Conservation (phyloP, 92 coral and sea anemone species). For the Ricordea florida region DNA sequence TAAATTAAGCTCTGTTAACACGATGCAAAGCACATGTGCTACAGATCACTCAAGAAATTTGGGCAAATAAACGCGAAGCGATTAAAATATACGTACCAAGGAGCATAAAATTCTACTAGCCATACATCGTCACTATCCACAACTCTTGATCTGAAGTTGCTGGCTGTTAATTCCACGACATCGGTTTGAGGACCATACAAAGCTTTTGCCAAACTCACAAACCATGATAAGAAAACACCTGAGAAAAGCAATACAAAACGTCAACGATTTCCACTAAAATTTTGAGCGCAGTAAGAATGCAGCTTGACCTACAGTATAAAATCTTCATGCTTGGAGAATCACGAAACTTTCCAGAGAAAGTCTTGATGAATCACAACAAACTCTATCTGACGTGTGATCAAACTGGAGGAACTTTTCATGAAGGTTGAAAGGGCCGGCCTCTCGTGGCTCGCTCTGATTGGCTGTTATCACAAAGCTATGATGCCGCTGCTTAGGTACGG, state of each 20-base stretch:
- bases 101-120: slow-evolving; percentile 98
- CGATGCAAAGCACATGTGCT: not conserved
- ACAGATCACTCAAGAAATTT: not conserved
- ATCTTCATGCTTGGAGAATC: slow-evolving; percentile 11
- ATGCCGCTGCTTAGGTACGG: slow-evolving; percentile 49
- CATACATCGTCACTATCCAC: slow-evolving; percentile 87
- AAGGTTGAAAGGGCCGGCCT: slow-evolving; percentile 83
- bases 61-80: not conserved
- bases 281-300: not conserved
- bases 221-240: slow-evolving; percentile 67
- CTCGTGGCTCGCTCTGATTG: slow-evolving; percentile 98
- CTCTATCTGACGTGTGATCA: slow-evolving; percentile 40
- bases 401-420: not conserved
- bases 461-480: slow-evolving; percentile 35
- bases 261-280: not conserved
- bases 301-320: not conserved
- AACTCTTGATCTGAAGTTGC: slow-evolving; percentile 83
- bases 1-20: too few relatives aligned
- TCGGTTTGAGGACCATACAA: slow-evolving; percentile 87
- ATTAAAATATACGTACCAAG: slow-evolving; percentile 70
- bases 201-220: slow-evolving; percentile 63
- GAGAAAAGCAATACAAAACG: slow-evolving; percentile 8
- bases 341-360: not conserved
- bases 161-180: slow-evolving; percentile 91
- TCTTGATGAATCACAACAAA: not conserved